Evolutionary conservation across 2,113 vertebrate genomes (phyloP).

Genomic region (Peromyscus leucopus): DNA sequence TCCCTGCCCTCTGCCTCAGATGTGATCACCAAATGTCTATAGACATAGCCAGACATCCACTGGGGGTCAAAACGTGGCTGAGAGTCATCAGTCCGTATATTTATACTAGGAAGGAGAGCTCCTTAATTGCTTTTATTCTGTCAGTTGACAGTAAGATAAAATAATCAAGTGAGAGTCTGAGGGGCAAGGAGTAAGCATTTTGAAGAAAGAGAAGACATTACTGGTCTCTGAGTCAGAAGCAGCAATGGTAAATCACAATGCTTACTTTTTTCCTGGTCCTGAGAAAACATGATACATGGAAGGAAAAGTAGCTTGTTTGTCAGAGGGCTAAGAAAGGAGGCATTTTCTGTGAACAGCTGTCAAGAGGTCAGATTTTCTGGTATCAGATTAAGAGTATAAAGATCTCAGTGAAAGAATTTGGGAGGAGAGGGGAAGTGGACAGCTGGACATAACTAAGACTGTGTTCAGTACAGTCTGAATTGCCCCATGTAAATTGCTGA

Average conservation of each 20-base stretch:
- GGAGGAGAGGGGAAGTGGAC: neutral
- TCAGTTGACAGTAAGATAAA: neutral
- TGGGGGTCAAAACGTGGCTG: neutral
- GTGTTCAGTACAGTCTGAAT: neutral
- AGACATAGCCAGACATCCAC: neutral
- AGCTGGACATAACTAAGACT: neutral
- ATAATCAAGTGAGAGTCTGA: neutral
- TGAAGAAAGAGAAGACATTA: constrained; percentile 26
- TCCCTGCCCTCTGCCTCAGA: neutral
- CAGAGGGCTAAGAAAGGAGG: neutral
- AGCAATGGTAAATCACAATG: neutral
- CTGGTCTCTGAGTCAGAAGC: neutral
- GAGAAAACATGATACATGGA: neutral
- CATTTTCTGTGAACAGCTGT: neutral
- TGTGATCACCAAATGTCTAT: neutral
- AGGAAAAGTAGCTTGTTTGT: neutral
- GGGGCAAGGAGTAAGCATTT: neutral
- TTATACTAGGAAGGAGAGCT: neutral
- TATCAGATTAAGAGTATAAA: neutral
- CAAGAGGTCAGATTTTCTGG: constrained; percentile 12
- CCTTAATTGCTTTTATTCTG: neutral
- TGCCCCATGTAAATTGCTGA: neutral
- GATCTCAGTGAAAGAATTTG: neutral
- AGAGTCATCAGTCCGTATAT: neutral
- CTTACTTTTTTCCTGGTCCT: neutral